A percentile compares a stretch with the other conserved stretches of the same genome.
Evolutionary conservation across 2,113 vertebrate genomes (phyloP).

Genomic region (Rhagologus leucostigma): DNA sequence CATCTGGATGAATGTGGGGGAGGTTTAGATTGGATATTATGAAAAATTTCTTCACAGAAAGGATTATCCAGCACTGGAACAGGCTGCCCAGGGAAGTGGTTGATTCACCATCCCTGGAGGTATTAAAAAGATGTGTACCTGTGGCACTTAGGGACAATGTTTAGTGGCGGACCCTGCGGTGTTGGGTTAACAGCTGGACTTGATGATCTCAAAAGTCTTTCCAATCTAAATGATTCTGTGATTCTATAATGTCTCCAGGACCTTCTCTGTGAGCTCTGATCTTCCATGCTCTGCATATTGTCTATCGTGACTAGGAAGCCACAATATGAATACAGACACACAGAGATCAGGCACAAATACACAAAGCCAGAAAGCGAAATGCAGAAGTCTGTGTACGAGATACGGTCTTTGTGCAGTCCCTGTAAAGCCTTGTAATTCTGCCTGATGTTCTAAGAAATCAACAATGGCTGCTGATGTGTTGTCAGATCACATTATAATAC

Average conservation of each 20-base stretch:
- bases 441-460: background rate
- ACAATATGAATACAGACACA: background rate
- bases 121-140: background rate
- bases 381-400: background rate
- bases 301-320: background rate
- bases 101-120: background rate
- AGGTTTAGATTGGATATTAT: background rate
- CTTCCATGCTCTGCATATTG: background rate
- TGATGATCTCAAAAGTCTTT: background rate
- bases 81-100: background rate
- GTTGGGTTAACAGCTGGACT: background rate
- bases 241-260: background rate
- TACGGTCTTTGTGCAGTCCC: background rate
- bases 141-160: background rate
- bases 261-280: background rate
- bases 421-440: background rate
- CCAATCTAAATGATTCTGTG: background rate
- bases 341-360: background rate
- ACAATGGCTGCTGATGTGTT: background rate
- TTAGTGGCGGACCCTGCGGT: background rate
- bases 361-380: background rate
- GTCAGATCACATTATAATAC: background rate
- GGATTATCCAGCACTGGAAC: background rate
- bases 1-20: background rate
- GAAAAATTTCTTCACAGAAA: background rate